A percentile compares a stretch with the other conserved stretches of the same genome.
These are phyloP conservation scores for Sinocyclocheilus grahami DNA, from an alignment of 2,113 vertebrate species.

Conservation along the genomic window DNA sequence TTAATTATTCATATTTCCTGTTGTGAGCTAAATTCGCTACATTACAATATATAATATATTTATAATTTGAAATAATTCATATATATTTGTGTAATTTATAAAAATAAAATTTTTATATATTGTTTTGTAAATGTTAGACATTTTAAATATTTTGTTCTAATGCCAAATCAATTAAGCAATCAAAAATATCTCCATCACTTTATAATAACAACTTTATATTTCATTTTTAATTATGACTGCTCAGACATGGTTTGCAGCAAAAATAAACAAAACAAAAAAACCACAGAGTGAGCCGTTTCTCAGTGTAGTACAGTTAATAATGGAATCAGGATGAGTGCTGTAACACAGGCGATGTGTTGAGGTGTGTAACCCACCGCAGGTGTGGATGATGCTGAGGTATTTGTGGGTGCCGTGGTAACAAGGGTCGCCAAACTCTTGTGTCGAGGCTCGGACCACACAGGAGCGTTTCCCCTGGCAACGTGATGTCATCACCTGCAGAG, in stretches of 20 bases:
- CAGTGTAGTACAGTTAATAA: neutral
- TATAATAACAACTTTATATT: neutral
- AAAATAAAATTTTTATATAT: too few relatives aligned
- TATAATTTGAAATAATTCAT: too few relatives aligned
- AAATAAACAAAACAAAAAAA: too few relatives aligned
- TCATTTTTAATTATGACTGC: neutral
- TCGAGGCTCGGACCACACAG: slow-evolving; percentile 82
- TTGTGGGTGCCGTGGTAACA: slow-evolving; percentile 88
- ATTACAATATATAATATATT: too few relatives aligned
- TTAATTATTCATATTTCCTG: too few relatives aligned
- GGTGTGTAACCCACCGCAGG: slow-evolving; percentile 78
- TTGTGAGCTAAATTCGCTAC: too few relatives aligned
- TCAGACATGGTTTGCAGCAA: too few relatives aligned
- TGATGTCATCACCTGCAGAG: slow-evolving; percentile 81
- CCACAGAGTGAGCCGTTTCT: too few relatives aligned
- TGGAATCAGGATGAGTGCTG: neutral
- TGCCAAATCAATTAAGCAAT: too few relatives aligned
- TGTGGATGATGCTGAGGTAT: slow-evolving; percentile 89
- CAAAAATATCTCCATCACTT: neutral
- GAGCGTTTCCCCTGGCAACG: slow-evolving; percentile 85
- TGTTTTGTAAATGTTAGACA: too few relatives aligned
- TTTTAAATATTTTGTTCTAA: too few relatives aligned
- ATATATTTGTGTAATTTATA: too few relatives aligned
- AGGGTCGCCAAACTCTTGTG: slow-evolving; percentile 86
- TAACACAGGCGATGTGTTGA: neutral